Evolutionary conservation across 1,140 invertebrate genomes (phyloP).

Genomic region (Rhyzopertha dominica): DNA sequence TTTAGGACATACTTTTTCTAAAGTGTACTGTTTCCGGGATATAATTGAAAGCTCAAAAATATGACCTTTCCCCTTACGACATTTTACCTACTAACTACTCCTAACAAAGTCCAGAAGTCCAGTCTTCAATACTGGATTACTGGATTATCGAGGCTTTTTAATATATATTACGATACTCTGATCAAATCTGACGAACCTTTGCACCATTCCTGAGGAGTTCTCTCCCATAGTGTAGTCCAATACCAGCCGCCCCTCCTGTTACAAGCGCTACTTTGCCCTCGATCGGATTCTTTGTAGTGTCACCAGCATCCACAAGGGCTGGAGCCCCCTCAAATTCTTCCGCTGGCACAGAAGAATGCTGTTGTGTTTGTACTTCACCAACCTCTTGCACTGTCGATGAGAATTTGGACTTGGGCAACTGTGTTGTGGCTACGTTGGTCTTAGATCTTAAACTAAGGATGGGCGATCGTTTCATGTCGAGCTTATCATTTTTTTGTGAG

Average conservation of each 20-base stretch:
- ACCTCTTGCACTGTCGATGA: background rate
- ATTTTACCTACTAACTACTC: no score
- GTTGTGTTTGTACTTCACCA: background rate
- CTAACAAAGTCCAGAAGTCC: no score
- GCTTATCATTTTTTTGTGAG: no score
- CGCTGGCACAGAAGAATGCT: background rate
- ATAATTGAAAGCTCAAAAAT: no score
- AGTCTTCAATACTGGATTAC: no score
- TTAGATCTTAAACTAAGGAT: no score
- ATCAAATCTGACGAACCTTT: constrained; percentile 51
- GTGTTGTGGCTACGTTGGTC: no score
- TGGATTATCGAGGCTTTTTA: background rate
- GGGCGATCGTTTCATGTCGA: no score
- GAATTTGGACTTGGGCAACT: no score
- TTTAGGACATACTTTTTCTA: no score
- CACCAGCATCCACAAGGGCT: background rate
- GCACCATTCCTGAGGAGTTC: constrained; percentile 63
- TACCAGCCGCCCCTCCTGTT: constrained; percentile 65
- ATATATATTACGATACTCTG: background rate
- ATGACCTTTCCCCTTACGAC: no score
- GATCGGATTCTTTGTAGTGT: constrained; percentile 48
- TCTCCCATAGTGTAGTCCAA: constrained; percentile 61
- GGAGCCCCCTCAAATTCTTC: constrained; percentile 1
- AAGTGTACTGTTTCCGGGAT: no score
- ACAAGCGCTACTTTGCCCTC: constrained; percentile 65